Evolutionary conservation across 2,797 vertebrate species (phyloP).

Genomic region (Rhynchonycteris naso): DNA sequence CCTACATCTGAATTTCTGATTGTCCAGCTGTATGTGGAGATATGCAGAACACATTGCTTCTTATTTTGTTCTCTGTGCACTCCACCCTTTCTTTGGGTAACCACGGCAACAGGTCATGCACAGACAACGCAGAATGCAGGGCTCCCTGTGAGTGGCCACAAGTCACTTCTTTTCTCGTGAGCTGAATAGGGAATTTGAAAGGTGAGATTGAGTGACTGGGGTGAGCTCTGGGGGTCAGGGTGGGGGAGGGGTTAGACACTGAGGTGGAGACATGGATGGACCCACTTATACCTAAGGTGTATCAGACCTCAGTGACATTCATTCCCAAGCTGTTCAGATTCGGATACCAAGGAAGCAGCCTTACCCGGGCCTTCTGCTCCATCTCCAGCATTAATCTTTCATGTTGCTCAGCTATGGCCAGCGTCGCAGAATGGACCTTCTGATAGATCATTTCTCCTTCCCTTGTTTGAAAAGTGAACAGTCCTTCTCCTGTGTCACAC

Average conservation of each 20-base stretch:
- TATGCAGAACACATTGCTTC: rapidly evolving
- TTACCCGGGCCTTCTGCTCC: slow-evolving; percentile 98
- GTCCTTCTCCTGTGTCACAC: slow-evolving; percentile 99
- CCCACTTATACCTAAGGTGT: rapidly evolving
- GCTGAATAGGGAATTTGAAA: background rate
- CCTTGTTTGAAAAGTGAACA: slow-evolving; percentile 99
- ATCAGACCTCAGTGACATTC: background rate
- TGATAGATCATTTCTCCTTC: slow-evolving; percentile 99
- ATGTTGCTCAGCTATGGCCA: slow-evolving; percentile 98
- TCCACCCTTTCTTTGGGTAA: background rate
- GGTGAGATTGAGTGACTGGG: background rate
- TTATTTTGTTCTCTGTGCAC: background rate
- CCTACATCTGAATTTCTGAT: background rate
- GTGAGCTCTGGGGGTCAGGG: rapidly evolving
- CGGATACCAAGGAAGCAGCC: slow-evolving; percentile 62
- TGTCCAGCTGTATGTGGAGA: background rate
- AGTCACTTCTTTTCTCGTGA: background rate
- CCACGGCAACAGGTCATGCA: background rate
- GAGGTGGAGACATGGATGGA: background rate
- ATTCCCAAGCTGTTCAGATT: slow-evolving; percentile 3
- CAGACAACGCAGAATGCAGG: background rate
- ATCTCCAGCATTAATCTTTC: slow-evolving; percentile 98
- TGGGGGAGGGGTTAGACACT: background rate
- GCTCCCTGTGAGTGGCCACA: background rate
- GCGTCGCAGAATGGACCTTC: slow-evolving; percentile 98